Conservation (phyloP, 1,140 invertebrate genomes). For the Triops cancriformis region DNA sequence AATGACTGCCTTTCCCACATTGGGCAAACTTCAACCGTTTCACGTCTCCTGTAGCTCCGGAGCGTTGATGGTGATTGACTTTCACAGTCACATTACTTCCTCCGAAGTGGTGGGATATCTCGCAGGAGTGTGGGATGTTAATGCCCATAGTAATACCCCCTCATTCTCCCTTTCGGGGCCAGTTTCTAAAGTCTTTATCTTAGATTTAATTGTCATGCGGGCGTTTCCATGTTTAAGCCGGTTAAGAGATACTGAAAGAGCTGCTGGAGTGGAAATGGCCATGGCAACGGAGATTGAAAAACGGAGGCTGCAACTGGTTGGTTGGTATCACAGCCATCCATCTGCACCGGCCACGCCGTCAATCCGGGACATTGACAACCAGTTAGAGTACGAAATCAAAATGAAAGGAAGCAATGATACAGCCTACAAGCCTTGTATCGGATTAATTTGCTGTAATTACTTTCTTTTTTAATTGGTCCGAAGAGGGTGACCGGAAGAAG, state of each 20-base stretch:
- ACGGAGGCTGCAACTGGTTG: slow-evolving; percentile 69
- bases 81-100: slow-evolving; percentile 85
- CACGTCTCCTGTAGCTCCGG: slow-evolving; percentile 79
- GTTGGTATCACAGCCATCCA: slow-evolving; percentile 97
- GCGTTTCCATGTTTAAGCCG: slow-evolving; percentile 80
- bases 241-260: slow-evolving; percentile 62
- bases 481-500: no score
- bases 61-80: slow-evolving; percentile 77
- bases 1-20: slow-evolving; percentile 71
- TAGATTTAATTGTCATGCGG: slow-evolving; percentile 75
- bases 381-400: slow-evolving; percentile 88
- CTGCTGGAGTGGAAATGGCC: slow-evolving; percentile 71
- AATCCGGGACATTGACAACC: slow-evolving; percentile 78
- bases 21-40: slow-evolving; percentile 87
- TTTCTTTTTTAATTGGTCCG: slow-evolving; percentile 27
- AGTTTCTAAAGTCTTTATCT: not conserved
- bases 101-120: slow-evolving; percentile 90
- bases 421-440: slow-evolving; percentile 84
- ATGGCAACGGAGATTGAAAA: slow-evolving; percentile 60
- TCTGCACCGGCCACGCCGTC: slow-evolving; percentile 77
- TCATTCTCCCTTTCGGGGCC: slow-evolving; percentile 21
- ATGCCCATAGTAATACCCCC: slow-evolving; percentile 69
- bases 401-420: slow-evolving; percentile 84
- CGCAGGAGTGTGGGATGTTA: slow-evolving; percentile 88
- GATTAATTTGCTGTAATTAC: slow-evolving; percentile 77